Evolutionary conservation across 2,888 invertebrate genomes (phyloP).

Genomic region (Mythimna vitellina): DNA sequence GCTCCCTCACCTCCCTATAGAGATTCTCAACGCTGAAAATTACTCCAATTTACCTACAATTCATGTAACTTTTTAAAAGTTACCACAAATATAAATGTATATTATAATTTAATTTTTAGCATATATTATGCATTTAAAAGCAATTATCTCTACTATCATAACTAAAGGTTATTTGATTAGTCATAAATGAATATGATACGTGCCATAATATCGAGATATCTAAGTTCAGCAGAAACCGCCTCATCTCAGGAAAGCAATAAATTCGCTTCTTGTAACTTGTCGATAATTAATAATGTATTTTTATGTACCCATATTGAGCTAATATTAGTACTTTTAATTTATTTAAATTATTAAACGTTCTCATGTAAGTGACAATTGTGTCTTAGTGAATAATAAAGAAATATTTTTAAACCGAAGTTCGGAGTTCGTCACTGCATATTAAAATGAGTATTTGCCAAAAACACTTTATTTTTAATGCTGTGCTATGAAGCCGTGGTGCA

Average conservation of each 20-base stretch:
- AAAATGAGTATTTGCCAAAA: background rate
- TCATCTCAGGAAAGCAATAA: too few species aligned
- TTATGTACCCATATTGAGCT: too few species aligned
- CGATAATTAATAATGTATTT: too few species aligned
- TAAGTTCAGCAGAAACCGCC: background rate
- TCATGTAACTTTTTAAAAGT: conserved; percentile 54
- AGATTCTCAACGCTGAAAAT: conserved; percentile 81
- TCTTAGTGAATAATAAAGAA: too few species aligned
- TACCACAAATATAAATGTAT: background rate
- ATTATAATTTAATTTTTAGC: background rate
- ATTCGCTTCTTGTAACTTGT: too few species aligned
- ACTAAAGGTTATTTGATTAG: conserved; percentile 10
- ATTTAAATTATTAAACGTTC: too few species aligned
- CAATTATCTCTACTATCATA: background rate
- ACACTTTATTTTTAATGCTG: background rate
- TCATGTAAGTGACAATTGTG: too few species aligned
- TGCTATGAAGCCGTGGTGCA: background rate
- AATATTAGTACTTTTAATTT: too few species aligned
- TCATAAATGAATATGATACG: conserved; percentile 1
- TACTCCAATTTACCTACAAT: conserved; percentile 74
- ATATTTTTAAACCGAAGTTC: background rate
- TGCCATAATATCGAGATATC: conserved; percentile 1
- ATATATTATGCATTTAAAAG: background rate
- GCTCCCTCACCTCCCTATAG: conserved; percentile 67
- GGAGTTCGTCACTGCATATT: conserved; percentile 8